These are phyloP conservation scores for Arenicola marina DNA, from an alignment of 2,888 invertebrate genomes.

Conservation along the genomic window DNA sequence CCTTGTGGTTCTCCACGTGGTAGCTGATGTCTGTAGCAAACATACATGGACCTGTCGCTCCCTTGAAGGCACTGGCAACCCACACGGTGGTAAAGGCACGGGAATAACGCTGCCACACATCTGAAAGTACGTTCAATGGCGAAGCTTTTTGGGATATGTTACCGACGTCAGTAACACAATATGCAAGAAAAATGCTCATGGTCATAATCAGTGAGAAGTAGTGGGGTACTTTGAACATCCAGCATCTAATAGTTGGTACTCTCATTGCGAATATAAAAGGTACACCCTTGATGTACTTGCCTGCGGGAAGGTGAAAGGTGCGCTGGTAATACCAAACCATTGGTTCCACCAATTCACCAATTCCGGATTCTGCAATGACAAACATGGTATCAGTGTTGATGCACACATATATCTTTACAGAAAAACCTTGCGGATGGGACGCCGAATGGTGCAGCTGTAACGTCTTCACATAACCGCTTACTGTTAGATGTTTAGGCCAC, in stretches of 20 bases:
- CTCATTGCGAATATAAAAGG: not conserved
- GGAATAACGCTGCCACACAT: conserved; percentile 69
- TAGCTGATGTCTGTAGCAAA: conserved; percentile 71
- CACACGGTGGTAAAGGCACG: conserved; percentile 73
- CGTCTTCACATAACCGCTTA: too few relatives aligned
- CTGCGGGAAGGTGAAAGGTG: conserved; percentile 42
- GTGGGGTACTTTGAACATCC: not conserved
- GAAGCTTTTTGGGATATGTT: too few relatives aligned
- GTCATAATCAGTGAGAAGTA: too few relatives aligned
- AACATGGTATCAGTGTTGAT: too few relatives aligned
- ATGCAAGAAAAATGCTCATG: too few relatives aligned
- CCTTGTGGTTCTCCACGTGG: conserved; percentile 74
- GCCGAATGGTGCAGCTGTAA: too few relatives aligned
- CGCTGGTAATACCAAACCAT: conserved; percentile 80
- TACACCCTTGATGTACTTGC: conserved; percentile 30
- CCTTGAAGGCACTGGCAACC: conserved; percentile 85
- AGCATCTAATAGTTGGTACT: not conserved
- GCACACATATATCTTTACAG: too few relatives aligned
- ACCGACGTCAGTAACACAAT: too few relatives aligned
- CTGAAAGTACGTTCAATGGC: conserved; percentile 30
- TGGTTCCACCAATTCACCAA: conserved; percentile 71
- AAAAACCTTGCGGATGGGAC: too few relatives aligned
- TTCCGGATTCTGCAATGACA: conserved; percentile 16
- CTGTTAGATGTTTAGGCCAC: too few relatives aligned
- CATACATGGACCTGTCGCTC: conserved; percentile 77